Evolutionary conservation across 2,113 vertebrate genomes (phyloP).

Genomic region (Isurus oxyrinchus): DNA sequence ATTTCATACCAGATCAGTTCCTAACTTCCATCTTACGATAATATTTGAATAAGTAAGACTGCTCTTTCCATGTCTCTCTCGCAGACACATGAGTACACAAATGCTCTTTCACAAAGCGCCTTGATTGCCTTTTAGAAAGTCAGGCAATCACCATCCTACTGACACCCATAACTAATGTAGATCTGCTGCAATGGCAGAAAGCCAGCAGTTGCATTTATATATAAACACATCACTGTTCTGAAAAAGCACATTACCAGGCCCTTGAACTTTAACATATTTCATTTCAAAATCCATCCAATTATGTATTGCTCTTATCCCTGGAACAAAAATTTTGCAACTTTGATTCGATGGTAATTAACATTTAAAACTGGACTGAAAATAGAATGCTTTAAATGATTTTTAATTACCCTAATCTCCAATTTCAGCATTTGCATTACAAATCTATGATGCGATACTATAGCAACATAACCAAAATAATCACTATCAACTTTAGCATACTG

Average conservation of each 20-base stretch:
- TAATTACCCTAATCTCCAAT: background rate
- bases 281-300: background rate
- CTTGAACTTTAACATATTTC: background rate
- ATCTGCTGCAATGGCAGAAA: background rate
- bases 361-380: slow-evolving; percentile 29
- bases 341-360: background rate
- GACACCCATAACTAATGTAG: slow-evolving; percentile 29
- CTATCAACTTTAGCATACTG: background rate
- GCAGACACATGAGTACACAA: background rate
- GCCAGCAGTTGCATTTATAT: slow-evolving; percentile 17
- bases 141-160: background rate
- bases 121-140: slow-evolving; percentile 9
- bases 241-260: slow-evolving; percentile 7
- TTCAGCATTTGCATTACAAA: background rate
- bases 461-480: slow-evolving; percentile 2
- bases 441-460: background rate
- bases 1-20: background rate
- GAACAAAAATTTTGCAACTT: background rate
- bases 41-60: background rate
- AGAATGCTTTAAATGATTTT: background rate
- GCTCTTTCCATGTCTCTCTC: background rate
- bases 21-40: background rate
- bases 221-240: slow-evolving; percentile 24
- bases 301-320: background rate
- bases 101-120: slow-evolving; percentile 20